phyloP scores from a whole-genome alignment of 2,888 invertebrate genomes.

The Sarcophaga subvicina region DNA sequence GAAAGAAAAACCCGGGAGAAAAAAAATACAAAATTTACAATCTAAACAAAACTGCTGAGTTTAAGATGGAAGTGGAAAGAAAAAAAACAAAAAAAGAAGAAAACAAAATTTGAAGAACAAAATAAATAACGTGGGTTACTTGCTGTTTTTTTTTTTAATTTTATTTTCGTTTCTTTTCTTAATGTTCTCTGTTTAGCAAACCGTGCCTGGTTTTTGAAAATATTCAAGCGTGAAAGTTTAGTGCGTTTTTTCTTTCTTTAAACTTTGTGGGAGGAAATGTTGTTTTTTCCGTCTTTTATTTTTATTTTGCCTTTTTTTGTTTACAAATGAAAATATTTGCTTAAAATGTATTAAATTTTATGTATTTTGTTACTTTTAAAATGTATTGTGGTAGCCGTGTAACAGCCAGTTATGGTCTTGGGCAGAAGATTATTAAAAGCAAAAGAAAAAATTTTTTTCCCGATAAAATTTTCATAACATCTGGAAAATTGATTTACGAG shows the following conservation, averaged over 20 bases:
- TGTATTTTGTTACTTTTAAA: neutral
- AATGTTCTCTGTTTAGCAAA: neutral
- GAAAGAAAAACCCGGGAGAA: neutral
- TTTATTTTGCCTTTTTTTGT: neutral
- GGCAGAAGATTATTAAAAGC: too few relatives aligned
- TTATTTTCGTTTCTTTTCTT: neutral
- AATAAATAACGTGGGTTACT: slow-evolving; percentile 2
- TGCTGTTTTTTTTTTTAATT: neutral
- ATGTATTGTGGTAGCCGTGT: neutral
- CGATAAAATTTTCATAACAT: too few relatives aligned
- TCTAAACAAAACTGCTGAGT: neutral
- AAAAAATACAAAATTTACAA: slow-evolving; percentile 9
- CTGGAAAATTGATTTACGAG: too few relatives aligned
- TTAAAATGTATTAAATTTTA: neutral
- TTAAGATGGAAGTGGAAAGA: neutral
- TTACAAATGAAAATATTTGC: neutral
- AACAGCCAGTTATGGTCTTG: too few relatives aligned
- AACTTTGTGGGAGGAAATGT: slow-evolving; percentile 4
- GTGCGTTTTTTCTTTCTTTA: neutral
- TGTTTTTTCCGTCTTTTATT: neutral
- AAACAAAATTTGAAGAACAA: neutral
- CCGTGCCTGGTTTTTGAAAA: neutral
- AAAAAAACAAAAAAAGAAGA: neutral
- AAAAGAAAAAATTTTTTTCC: too few relatives aligned
- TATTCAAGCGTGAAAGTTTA: slow-evolving; percentile 21